These are phyloP conservation scores for Florisuga fusca DNA, from an alignment of 2,797 vertebrate species.

Conservation along the genomic window DNA sequence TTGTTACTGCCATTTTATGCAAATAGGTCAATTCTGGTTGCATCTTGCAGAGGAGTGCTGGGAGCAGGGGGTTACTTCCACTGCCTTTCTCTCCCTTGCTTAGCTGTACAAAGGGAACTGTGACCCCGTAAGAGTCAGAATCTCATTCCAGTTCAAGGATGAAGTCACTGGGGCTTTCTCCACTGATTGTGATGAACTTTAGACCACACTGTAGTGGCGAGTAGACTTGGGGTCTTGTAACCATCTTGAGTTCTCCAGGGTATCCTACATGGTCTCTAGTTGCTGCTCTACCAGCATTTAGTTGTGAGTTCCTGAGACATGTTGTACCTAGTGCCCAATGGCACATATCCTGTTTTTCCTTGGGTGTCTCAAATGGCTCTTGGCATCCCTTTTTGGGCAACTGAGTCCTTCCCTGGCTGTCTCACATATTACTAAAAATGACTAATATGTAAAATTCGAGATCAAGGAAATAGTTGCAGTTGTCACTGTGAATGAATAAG, in stretches of 20 bases:
- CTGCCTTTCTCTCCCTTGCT: not conserved
- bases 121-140: not conserved
- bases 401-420: not conserved
- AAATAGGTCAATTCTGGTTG: not conserved
- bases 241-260: not conserved
- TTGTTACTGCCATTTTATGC: not conserved
- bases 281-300: not conserved
- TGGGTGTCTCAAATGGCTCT: not conserved
- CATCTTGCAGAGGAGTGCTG: not conserved
- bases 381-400: not conserved
- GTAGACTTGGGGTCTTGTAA: not conserved
- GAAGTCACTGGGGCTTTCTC: not conserved
- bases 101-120: not conserved
- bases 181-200: not conserved
- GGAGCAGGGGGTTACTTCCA: fast-evolving
- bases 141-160: not conserved
- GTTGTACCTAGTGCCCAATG: fast-evolving
- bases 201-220: fast-evolving
- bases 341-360: not conserved
- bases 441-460: not conserved
- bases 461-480: not conserved
- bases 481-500: not conserved
- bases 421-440: not conserved
- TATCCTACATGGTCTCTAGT: not conserved
- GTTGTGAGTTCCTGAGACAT: not conserved